A percentile compares a stretch with the other conserved stretches of the same genome.
Conservation (phyloP, 1,140 invertebrate species). For the Plutomurus gul region DNA sequence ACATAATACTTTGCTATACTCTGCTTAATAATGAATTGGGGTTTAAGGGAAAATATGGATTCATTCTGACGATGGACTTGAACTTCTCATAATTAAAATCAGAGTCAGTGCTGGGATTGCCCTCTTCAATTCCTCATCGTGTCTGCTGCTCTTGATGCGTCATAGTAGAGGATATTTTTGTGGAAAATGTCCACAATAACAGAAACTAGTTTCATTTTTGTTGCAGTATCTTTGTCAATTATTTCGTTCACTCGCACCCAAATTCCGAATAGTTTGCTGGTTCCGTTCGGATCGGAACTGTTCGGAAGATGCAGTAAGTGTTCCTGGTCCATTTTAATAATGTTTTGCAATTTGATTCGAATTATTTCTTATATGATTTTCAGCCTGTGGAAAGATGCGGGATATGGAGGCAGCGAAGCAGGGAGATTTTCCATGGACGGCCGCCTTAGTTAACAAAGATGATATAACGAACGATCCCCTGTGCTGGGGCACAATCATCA, state of each 20-base stretch:
- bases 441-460: conserved; percentile 19
- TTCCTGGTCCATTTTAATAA: too few relatives aligned
- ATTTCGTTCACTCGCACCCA: neutral
- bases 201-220: neutral
- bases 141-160: too few relatives aligned
- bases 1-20: too few relatives aligned
- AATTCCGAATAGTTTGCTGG: neutral
- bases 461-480: conserved; percentile 19
- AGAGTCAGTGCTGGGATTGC: too few relatives aligned
- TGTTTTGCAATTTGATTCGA: neutral
- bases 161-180: too few relatives aligned
- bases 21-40: too few relatives aligned
- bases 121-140: too few relatives aligned
- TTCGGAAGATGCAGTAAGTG: conserved; percentile 18
- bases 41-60: too few relatives aligned
- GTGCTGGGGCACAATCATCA: conserved; percentile 22
- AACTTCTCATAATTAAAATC: too few relatives aligned
- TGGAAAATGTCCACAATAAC: neutral
- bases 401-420: conserved; percentile 8
- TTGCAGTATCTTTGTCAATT: neutral
- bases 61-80: too few relatives aligned
- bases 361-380: neutral
- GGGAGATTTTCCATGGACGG: conserved; percentile 35
- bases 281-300: neutral
- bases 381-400: conserved; percentile 34